These are phyloP conservation scores for Monomorium pharaonis DNA, from an alignment of 1,140 invertebrate genomes.

Conservation along the genomic window DNA sequence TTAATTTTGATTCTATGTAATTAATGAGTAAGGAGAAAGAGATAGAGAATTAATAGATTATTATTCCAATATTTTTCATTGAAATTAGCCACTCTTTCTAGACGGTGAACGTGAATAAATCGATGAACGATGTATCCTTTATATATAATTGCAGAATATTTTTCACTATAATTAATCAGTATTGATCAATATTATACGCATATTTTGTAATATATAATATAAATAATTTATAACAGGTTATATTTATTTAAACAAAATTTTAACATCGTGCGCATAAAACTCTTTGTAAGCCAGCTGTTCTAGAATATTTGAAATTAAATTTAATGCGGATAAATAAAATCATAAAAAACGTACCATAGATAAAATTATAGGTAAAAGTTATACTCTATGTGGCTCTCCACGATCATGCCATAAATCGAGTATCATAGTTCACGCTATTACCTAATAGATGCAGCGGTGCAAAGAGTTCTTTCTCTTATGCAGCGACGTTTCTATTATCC, in stretches of 20 bases:
- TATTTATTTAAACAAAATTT: not conserved
- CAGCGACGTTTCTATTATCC: constrained; percentile 25
- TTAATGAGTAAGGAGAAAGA: not conserved
- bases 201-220: not conserved
- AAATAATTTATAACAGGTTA: not conserved
- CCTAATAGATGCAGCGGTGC: not conserved
- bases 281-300: not conserved
- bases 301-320: not conserved
- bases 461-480: not conserved
- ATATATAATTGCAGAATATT: not conserved
- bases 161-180: not conserved
- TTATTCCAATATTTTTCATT: not conserved
- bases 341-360: not conserved
- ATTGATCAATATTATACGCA: not conserved
- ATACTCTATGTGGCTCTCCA: not conserved
- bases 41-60: not conserved
- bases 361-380: not conserved
- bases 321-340: not conserved
- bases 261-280: not conserved
- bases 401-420: not conserved
- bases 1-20: not conserved
- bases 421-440: not conserved
- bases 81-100: not conserved
- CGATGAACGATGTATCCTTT: not conserved
- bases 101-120: not conserved